phyloP scores from a whole-genome alignment of 1,140 invertebrate species.

The Drosophila dunni region DNA sequence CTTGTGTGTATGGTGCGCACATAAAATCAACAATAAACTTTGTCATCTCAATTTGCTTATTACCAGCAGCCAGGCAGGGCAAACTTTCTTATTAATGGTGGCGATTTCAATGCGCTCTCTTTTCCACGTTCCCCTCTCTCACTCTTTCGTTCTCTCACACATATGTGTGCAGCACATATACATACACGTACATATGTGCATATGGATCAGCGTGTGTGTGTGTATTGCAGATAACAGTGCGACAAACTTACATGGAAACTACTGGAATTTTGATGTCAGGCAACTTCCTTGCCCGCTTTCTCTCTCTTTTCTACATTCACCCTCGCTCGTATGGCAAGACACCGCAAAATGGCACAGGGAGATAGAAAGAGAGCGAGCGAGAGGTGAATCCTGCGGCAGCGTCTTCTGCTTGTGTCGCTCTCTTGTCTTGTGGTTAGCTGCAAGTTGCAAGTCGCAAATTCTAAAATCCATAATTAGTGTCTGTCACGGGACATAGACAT shows the following conservation, averaged over 20 bases:
- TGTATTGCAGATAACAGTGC: conserved; percentile 38
- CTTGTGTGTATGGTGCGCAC: conserved; percentile 29
- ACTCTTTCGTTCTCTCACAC: neutral
- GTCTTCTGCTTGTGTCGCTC: conserved; percentile 47
- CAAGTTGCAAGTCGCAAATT: conserved; percentile 77
- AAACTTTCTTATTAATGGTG: conserved; percentile 80
- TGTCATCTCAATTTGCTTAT: conserved; percentile 83
- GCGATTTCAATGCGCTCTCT: conserved; percentile 67
- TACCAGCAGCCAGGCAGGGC: conserved; percentile 63
- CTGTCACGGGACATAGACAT: conserved; percentile 67
- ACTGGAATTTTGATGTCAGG: conserved; percentile 41
- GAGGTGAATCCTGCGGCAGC: conserved; percentile 67
- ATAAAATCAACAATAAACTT: conserved; percentile 83
- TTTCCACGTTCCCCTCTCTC: neutral
- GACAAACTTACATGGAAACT: conserved; percentile 43
- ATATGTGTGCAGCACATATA: conserved; percentile 22
- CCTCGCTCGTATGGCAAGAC: neutral
- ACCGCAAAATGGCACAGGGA: conserved; percentile 64
- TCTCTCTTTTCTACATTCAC: neutral
- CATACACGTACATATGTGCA: neutral
- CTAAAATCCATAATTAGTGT: conserved; percentile 82
- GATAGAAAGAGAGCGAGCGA: conserved; percentile 6
- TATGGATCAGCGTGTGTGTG: conserved; percentile 6
- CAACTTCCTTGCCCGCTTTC: conserved; percentile 34
- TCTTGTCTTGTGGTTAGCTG: conserved; percentile 67